Base-by-base conservation (phyloP, 2,888 invertebrate genomes). In the Miltochrista miniata region DNA sequence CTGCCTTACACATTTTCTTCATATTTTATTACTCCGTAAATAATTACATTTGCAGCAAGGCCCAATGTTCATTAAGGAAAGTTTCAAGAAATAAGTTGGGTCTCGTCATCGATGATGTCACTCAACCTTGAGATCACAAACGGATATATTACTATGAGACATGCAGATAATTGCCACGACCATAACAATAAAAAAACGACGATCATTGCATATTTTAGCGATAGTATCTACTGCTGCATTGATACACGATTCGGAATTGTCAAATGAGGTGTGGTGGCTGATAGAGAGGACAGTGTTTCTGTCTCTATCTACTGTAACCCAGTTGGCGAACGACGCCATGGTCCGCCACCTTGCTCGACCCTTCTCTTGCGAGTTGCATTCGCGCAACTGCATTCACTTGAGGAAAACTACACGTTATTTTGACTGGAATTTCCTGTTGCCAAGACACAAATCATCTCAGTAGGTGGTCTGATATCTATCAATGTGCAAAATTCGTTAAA, bases 221-320 rank as follows among this genome's bases (percentile, higher is more conserved):
- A 61, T 53, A 10, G 10, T 10, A 43, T 11, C 14, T 30, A 45
- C 13, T 11, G 37, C 24, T 15, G 36, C 36, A 35, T 44, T 35
- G 11, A 70, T 71, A 58, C 66, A 74, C 70, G 69, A 68, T 54
- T 59, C 13, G 43, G 45, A 55, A 45, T 53, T 54, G 54, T 51
- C 56, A 62, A 66, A 62, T 61, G 60, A 54, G 57, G 58, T 59
- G 67, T 66, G 62, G 68, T 68, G 71, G 61, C 65, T 47, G 80
- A 82, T 62, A 70, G 74, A 76, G 80, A 81, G 64, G 70, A 60
- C 61, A 53, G 59, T 54, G 58, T 58, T 52, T 56, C 65, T 62
- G 66, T 73, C 77, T 78, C 74, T 56, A 60, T 81, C 78, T 56
- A 63, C 58, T 67, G 54, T 81, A 83, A 82, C 87, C 84, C 70